Evolutionary conservation across 2,888 invertebrate species (phyloP).

Genomic region (Chromoteleia sp.): DNA sequence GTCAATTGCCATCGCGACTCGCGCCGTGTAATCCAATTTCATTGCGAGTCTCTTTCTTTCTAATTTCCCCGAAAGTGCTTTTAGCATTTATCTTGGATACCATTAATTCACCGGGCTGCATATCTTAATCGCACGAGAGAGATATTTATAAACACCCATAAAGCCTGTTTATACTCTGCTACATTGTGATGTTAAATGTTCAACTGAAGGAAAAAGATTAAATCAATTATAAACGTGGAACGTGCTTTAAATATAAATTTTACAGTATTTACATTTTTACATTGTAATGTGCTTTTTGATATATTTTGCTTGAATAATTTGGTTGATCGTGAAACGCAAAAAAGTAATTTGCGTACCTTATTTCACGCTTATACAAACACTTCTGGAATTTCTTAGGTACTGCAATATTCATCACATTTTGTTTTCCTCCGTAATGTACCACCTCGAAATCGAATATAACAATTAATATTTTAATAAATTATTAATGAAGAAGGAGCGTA

Average conservation of each 20-base stretch:
- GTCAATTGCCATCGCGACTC: constrained; percentile 45
- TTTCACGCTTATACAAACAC: constrained; percentile 15
- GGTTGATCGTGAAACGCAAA: constrained; percentile 6
- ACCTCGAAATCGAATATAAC: constrained; percentile 11
- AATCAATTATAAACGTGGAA: constrained; percentile 58
- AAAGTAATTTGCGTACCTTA: constrained; percentile 11
- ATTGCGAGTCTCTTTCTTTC: constrained; percentile 69
- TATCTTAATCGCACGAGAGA: constrained; percentile 70
- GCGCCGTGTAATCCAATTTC: constrained; percentile 58
- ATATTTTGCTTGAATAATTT: constrained; percentile 23
- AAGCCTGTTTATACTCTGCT: constrained; percentile 68
- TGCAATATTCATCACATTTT: neutral
- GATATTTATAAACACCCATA: constrained; percentile 73
- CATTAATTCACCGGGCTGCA: constrained; percentile 75
- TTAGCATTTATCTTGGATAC: constrained; percentile 78
- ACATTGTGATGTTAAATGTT: constrained; percentile 67
- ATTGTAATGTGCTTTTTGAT: constrained; percentile 23
- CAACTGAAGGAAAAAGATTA: constrained; percentile 57
- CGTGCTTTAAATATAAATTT: constrained; percentile 52
- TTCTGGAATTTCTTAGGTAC: constrained; percentile 26
- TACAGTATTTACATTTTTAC: constrained; percentile 25
- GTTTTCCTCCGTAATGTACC: neutral
- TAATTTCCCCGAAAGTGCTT: constrained; percentile 78
- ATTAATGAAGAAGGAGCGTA: constrained; percentile 21
- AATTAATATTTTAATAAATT: constrained; percentile 40